A percentile compares a stretch with the other conserved stretches of the same genome.
phyloP scores from a whole-genome alignment of 2,113 vertebrate species.

The Cololabis saira region DNA sequence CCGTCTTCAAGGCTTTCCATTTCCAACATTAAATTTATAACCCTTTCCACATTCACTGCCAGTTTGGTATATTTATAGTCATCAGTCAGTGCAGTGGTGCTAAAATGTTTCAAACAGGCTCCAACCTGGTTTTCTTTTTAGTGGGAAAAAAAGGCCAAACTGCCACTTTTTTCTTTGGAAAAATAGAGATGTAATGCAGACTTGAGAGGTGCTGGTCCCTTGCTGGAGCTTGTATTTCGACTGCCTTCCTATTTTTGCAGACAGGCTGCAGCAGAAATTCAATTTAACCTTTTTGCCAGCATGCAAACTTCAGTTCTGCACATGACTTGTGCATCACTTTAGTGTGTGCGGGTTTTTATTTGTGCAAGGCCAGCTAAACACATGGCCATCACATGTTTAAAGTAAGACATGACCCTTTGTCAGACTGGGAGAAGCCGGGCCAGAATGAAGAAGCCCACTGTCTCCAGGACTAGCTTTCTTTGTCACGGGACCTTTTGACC shows the following conservation, averaged over 20 bases:
- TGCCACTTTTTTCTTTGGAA: too few species aligned
- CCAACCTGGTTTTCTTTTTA: too few species aligned
- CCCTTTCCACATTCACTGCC: too few species aligned
- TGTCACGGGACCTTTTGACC: slow-evolving; percentile 42
- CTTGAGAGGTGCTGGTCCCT: too few species aligned
- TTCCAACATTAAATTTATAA: too few species aligned
- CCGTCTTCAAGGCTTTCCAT: too few species aligned
- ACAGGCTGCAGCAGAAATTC: neutral
- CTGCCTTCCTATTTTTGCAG: neutral
- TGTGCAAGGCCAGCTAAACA: slow-evolving; percentile 8
- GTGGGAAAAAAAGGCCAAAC: too few species aligned
- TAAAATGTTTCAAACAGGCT: too few species aligned
- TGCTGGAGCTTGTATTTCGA: neutral
- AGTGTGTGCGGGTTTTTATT: neutral
- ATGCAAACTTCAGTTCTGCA: neutral
- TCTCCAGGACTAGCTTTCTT: slow-evolving; percentile 15
- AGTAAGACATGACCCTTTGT: slow-evolving; percentile 7
- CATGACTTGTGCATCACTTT: slow-evolving; percentile 28
- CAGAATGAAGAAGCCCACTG: slow-evolving; percentile 35
- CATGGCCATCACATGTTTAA: slow-evolving; percentile 28
- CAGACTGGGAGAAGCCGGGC: neutral
- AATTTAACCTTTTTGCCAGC: neutral
- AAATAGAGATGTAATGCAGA: too few species aligned
- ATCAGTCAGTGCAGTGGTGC: too few species aligned
- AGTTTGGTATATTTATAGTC: too few species aligned